A percentile compares a stretch with the other conserved stretches of the same genome.
Evolutionary conservation across 2,113 vertebrate genomes (phyloP).

Genomic region (Colinus virginianus): DNA sequence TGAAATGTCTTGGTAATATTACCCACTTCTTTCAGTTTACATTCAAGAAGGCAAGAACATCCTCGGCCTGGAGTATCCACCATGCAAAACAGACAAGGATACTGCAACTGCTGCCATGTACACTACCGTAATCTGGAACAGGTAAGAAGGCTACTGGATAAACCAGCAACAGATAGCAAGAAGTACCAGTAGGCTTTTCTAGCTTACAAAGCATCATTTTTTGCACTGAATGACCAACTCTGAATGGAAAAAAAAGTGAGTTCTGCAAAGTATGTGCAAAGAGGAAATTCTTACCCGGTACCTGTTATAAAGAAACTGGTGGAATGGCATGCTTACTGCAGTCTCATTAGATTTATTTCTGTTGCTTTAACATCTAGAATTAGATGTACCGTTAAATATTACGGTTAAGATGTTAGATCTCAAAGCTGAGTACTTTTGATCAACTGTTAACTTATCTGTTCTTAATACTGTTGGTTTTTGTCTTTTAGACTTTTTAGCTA

Average conservation of each 20-base stretch:
- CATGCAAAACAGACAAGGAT: constrained; percentile 84
- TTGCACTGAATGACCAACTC: background rate
- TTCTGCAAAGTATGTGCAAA: background rate
- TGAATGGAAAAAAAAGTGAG: background rate
- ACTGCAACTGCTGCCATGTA: constrained; percentile 91
- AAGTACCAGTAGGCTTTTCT: background rate
- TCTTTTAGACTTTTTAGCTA: background rate
- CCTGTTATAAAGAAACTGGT: background rate
- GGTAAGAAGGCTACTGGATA: constrained; percentile 75
- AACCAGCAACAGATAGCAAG: background rate
- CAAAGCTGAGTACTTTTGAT: background rate
- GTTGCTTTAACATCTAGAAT: background rate
- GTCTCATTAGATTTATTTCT: background rate
- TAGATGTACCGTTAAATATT: background rate
- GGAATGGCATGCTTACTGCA: background rate
- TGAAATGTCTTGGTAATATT: background rate
- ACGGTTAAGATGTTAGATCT: background rate
- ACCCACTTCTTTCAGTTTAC: constrained; percentile 54
- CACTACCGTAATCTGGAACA: constrained; percentile 89
- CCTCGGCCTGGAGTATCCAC: constrained; percentile 63
- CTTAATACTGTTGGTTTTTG: background rate
- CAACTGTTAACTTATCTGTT: background rate
- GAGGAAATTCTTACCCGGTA: background rate
- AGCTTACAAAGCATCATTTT: background rate
- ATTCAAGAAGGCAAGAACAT: constrained; percentile 47